phyloP scores from a whole-genome alignment of 2,797 vertebrate genomes.

The Spheniscus humboldti region DNA sequence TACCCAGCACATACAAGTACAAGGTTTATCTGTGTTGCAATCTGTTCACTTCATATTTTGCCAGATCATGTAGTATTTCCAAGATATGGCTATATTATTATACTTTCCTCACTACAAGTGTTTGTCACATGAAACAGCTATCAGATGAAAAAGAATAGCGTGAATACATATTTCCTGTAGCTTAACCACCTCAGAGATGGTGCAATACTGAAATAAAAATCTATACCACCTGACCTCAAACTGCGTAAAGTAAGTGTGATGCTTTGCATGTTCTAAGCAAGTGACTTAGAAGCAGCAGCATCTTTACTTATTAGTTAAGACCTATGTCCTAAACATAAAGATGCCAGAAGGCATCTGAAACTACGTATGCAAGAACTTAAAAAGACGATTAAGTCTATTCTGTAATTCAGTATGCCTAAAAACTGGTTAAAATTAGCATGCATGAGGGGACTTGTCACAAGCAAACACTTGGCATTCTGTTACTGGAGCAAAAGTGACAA shows the following conservation, averaged over 20 bases:
- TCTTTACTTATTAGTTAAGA: not conserved
- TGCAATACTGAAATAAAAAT: not conserved
- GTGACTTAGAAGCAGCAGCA: not conserved
- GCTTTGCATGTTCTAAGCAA: not conserved
- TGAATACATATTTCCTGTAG: not conserved
- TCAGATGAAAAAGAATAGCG: not conserved
- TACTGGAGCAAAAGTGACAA: not conserved
- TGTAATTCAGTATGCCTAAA: not conserved
- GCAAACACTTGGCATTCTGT: not conserved
- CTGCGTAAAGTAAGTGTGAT: accelerated
- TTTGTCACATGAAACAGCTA: not conserved
- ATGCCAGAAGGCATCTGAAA: not conserved
- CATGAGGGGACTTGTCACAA: not conserved
- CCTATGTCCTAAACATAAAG: not conserved
- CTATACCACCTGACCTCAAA: not conserved
- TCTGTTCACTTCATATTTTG: not conserved
- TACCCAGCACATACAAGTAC: not conserved
- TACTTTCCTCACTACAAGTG: not conserved
- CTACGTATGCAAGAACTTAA: not conserved
- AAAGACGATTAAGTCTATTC: not conserved
- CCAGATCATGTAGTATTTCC: not conserved
- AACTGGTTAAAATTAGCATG: not conserved
- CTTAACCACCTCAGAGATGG: not conserved
- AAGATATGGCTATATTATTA: not conserved
- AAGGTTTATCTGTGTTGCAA: not conserved